Evolutionary conservation across 2,888 invertebrate species (phyloP).

Genomic region (Escarpia spicata): DNA sequence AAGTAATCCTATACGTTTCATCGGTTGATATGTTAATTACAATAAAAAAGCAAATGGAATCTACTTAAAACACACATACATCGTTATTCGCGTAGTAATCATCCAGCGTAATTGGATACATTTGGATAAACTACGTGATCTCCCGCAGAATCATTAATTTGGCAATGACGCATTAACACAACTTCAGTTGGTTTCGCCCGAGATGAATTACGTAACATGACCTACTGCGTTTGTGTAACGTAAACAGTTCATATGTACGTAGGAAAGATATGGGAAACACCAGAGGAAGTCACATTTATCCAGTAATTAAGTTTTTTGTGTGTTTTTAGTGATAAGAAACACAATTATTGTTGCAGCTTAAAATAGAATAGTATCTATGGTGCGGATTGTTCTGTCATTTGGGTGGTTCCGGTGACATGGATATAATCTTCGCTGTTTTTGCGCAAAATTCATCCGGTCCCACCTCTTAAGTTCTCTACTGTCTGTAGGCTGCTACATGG

Average conservation of each 20-base stretch:
- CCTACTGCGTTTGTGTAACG: neutral
- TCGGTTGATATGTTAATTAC: neutral
- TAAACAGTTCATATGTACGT: neutral
- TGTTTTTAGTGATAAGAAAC: neutral
- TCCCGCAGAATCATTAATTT: neutral
- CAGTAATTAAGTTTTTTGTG: too few species aligned
- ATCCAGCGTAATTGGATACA: neutral
- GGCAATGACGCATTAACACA: neutral
- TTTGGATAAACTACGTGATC: neutral
- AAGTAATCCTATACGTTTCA: neutral
- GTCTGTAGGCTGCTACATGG: too few species aligned
- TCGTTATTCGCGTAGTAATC: neutral
- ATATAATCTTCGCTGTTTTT: neutral
- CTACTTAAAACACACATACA: neutral
- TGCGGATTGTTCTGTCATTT: neutral
- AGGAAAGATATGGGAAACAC: neutral
- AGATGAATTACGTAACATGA: neutral
- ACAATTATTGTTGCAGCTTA: neutral
- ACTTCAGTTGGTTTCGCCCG: neutral
- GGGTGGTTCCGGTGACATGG: neutral
- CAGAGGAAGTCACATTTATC: neutral
- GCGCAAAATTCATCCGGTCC: too few species aligned
- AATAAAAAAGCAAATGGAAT: neutral
- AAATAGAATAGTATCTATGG: neutral
- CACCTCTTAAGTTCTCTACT: too few species aligned